Percentiles rank a stretch among this genome's conserved stretches.
Evolutionary conservation across 2,113 vertebrate genomes (phyloP).

Genomic region (Carassius carassius): DNA sequence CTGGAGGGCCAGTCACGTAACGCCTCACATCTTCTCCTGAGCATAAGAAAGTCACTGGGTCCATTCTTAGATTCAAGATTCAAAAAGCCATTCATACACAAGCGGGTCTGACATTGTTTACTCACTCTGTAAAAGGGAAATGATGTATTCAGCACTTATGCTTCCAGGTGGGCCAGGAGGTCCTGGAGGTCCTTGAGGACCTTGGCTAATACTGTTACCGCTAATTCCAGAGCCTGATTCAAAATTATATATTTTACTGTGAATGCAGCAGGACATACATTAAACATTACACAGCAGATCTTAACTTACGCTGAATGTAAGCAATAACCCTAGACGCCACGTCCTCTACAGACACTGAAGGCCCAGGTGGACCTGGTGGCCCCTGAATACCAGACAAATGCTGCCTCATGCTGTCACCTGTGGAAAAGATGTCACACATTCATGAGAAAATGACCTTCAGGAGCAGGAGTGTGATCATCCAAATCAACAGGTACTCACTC

Average conservation of each 20-base stretch:
- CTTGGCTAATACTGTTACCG: slow-evolving; percentile 37
- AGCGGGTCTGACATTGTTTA: slow-evolving; percentile 16
- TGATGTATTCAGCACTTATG: slow-evolving; percentile 78
- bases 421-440: slow-evolving; percentile 11
- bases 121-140: slow-evolving; percentile 82
- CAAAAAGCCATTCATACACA: neutral
- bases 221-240: slow-evolving; percentile 63
- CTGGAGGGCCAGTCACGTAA: slow-evolving; percentile 80
- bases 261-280: neutral
- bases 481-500: slow-evolving; percentile 74
- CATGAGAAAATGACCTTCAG: slow-evolving; percentile 42
- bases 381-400: slow-evolving; percentile 83
- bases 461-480: neutral
- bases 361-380: slow-evolving; percentile 78
- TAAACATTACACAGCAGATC: neutral
- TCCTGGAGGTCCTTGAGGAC: slow-evolving; percentile 62
- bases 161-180: slow-evolving; percentile 61
- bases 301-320: slow-evolving; percentile 84
- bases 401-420: slow-evolving; percentile 80
- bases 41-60: slow-evolving; percentile 34
- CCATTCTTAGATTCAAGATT: neutral
- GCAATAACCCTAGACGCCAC: slow-evolving; percentile 81
- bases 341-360: slow-evolving; percentile 80
- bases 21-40: slow-evolving; percentile 86
- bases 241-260: slow-evolving; percentile 30